Base-by-base conservation (phyloP, 2,113 vertebrate species). In the Hydrochoerus hydrochaeris region DNA sequence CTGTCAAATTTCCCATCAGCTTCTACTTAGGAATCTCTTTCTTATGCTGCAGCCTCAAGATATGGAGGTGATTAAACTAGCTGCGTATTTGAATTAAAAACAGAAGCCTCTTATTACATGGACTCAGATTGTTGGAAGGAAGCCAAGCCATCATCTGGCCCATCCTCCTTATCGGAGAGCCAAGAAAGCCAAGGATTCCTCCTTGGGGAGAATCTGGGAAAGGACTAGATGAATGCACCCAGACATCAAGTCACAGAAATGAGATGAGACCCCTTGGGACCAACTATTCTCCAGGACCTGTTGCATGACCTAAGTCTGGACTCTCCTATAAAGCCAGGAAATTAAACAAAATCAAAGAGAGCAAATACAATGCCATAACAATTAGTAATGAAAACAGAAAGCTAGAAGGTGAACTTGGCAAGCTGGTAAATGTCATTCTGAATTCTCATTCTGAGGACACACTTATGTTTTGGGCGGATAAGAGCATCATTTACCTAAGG, bases 51-150 rank as follows among this genome's bases (percentile, higher is more conserved):
- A 52, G n/a, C 16, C 54, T 93, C 32, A 57, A 92, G 78, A 89
- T 71, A 92, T 32, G 52, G 77, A 78, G 32, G 85, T 89, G 26
- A 84, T 87, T 82, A 88, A 88, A 95, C 19, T 81, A 85, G 60
- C 35, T 88, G 71, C 46, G 46, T 88, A 32, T 93, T 86, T 96
- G 49, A 82, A 91, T 96, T 91, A 87, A 67, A 92, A 97, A 54
- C 91, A 94, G 77, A 96, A 95, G n/a, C 54, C 62, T 71, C 69
- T 96, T 85, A 92, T 90, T 95, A 73, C 60, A 67, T 75, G 67
- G 62, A 88, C 44, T 90, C 81, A 85, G 78, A 96, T 65, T 78
- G 46, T 41, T 88, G 85, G 88, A 92, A 91, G 58, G 46, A 24
- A 84, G 82, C 85, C 82, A 71, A 62, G 73, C 35, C 52, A 83